Evolutionary conservation across 2,113 vertebrate genomes (phyloP).

Genomic region (Zosterops hypoxanthus): DNA sequence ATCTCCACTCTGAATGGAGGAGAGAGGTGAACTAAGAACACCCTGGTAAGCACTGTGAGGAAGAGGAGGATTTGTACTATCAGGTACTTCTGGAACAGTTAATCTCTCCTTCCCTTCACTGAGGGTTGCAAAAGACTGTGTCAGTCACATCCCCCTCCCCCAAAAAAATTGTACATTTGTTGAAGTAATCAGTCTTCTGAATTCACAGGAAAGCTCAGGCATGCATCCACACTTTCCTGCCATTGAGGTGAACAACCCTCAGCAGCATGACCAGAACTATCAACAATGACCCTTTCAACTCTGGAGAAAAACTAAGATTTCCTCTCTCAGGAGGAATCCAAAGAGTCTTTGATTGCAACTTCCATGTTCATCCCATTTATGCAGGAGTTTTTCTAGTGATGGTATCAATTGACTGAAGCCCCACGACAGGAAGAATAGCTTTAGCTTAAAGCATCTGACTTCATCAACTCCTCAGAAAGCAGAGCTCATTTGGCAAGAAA

Average conservation of each 20-base stretch:
- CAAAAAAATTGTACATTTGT: rapidly evolving
- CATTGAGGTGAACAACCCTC: background rate
- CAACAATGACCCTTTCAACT: background rate
- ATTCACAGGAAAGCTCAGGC: background rate
- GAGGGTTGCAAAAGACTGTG: background rate
- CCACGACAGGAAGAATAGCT: background rate
- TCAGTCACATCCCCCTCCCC: background rate
- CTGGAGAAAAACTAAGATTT: background rate
- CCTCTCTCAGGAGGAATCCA: background rate
- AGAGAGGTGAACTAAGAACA: background rate
- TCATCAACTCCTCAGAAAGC: background rate
- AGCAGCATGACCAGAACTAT: background rate
- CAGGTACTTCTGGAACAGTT: background rate
- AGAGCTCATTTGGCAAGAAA: background rate
- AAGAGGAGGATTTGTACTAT: background rate
- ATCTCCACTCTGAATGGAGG: background rate
- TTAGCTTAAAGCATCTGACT: background rate
- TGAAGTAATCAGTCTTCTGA: background rate
- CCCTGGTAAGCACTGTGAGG: too few relatives aligned
- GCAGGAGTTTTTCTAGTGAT: background rate
- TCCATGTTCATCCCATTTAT: background rate
- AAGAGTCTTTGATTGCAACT: background rate
- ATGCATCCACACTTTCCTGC: background rate
- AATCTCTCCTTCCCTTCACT: background rate
- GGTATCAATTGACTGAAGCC: background rate